Conservation (phyloP, 2,888 invertebrate genomes). For the Dolichopus griseipennis region DNA sequence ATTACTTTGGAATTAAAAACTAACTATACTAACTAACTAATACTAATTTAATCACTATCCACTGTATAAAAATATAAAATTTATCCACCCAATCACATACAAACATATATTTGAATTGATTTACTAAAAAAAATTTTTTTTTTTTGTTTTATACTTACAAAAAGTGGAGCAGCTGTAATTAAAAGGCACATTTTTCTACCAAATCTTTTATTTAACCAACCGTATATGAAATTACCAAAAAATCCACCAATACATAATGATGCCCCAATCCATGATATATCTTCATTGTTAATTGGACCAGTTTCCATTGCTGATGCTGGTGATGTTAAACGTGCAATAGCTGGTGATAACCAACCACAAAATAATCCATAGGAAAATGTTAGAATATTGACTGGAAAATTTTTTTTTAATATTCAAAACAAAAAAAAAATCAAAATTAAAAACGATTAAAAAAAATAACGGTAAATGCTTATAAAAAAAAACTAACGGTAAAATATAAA, state of each 20-base stretch:
- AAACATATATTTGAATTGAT: no score
- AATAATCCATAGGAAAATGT: slow-evolving; percentile 36
- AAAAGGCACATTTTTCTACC: slow-evolving; percentile 20
- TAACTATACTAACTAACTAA: no score
- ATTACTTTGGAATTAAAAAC: no score
- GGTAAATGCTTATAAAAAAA: no score
- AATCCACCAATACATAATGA: slow-evolving; percentile 21
- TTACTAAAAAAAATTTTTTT: neutral
- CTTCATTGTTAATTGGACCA: slow-evolving; percentile 29
- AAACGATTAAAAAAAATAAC: neutral
- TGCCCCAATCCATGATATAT: slow-evolving; percentile 24
- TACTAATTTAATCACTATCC: no score
- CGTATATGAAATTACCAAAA: slow-evolving; percentile 21
- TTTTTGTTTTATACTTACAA: slow-evolving; percentile 16
- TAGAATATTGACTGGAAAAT: slow-evolving; percentile 30
- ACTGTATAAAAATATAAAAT: no score
- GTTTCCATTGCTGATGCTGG: slow-evolving; percentile 31
- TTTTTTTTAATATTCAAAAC: neutral
- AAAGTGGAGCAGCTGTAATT: slow-evolving; percentile 20
- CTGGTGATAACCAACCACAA: slow-evolving; percentile 38
- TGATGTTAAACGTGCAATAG: slow-evolving; percentile 33
- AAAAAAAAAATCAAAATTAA: neutral
- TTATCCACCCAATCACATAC: no score
- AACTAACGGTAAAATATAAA: no score
- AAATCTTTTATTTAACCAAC: slow-evolving; percentile 17